Base-by-base conservation (phyloP, 2,888 invertebrate genomes). In the Andricus quercusramuli region DNA sequence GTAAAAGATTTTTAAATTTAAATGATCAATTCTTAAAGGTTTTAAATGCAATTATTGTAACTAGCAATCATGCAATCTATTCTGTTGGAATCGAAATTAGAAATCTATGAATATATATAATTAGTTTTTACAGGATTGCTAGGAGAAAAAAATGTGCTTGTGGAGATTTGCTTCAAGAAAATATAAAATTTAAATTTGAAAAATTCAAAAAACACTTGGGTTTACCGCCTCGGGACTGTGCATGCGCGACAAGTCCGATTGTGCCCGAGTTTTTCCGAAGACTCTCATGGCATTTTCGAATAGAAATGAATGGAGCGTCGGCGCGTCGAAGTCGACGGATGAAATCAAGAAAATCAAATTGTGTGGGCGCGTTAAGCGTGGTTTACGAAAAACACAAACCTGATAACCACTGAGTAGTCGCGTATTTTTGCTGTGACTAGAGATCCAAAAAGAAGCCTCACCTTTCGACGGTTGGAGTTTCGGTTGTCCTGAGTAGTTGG, bases 221-320 rank as follows among this genome's bases (percentile, higher is more conserved):
- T 51, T 80, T 37, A 66, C 37, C 62, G 70, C 67, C 25, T 17
- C 47, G 76, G 47, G n/a, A 74, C 32, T 78, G 80, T 79, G 79
- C 82, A 82, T 82, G 82, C 80, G 80, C 80, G 15, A 44, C 2
- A 2, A 6, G 15, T 13, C 15, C 64, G 64, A 29, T 5, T 3
- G 11, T 17, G 5, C 6, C 29, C 64, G 64, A 64, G 5, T 29
- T 64, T 64, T 29, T 4, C 29, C 64, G 64, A 64, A 15, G 13
- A 29, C 17, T 47, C 9, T 17, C 20, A 17, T 32, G 9, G 29
- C 51, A 32, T 9, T 41, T 20, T 37, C 32, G n/a, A n/a, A 37
- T 41, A 13, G n/a, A 67, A 47, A 20, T 44, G 44, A 68, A 62
- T 62, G 68, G 15, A 47, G 68, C 68, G 47, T 68, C 68, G 68